Percentiles rank a stretch among this genome's conserved stretches.
Evolutionary conservation across 1,140 invertebrate genomes (phyloP).

Genomic region (Anoplolepis gracilipes): DNA sequence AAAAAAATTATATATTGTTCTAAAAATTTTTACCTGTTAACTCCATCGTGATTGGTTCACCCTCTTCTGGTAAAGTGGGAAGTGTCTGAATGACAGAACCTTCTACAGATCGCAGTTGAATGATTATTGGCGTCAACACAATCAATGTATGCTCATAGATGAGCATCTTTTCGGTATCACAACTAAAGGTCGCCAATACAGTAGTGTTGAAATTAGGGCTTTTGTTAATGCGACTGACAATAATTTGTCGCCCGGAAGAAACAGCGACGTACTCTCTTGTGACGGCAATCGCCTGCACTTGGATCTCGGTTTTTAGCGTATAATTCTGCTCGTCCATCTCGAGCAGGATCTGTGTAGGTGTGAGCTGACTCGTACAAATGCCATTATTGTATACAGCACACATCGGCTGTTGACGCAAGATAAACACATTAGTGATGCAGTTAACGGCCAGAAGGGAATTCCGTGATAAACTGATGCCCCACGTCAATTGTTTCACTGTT

Average conservation of each 20-base stretch:
- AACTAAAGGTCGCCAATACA: conserved; percentile 88
- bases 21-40: conserved; percentile 85
- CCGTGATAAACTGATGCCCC: conserved; percentile 90
- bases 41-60: conserved; percentile 95
- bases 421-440: conserved; percentile 93
- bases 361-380: conserved; percentile 90
- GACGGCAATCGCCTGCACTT: conserved; percentile 93
- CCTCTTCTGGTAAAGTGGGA: conserved; percentile 90
- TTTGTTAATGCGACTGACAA: conserved; percentile 86
- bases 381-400: conserved; percentile 91
- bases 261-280: conserved; percentile 91
- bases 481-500: conserved; percentile 90
- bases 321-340: conserved; percentile 85
- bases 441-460: conserved; percentile 93
- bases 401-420: conserved; percentile 94
- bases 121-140: conserved; percentile 87
- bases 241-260: conserved; percentile 92
- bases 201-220: conserved; percentile 83
- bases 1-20: background rate
- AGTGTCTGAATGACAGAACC: conserved; percentile 93
- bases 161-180: conserved; percentile 89
- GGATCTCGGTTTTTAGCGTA: conserved; percentile 91
- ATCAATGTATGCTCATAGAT: conserved; percentile 92
- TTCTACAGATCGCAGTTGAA: conserved; percentile 88
- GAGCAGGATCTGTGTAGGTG: conserved; percentile 88